phyloP scores from a whole-genome alignment of 1,140 invertebrate species.

The Atta texana region DNA sequence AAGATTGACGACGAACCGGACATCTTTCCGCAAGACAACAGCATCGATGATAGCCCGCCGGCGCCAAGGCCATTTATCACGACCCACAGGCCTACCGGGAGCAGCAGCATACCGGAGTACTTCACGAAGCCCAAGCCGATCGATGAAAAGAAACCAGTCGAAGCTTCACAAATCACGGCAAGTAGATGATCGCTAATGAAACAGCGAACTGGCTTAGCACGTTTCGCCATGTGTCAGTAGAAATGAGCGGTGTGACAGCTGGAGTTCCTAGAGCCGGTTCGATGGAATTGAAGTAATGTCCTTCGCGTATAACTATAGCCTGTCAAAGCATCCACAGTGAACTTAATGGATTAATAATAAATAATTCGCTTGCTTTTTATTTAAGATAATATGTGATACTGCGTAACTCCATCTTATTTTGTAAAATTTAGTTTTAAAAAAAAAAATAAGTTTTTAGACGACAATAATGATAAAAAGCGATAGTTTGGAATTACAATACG shows the following conservation, averaged over 20 bases:
- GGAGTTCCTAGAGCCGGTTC: conserved; percentile 13
- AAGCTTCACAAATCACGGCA: conserved; percentile 51
- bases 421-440: conserved; percentile 1
- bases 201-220: neutral
- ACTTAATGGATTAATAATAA: neutral
- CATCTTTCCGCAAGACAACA: conserved; percentile 85
- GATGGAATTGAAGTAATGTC: conserved; percentile 8
- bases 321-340: neutral
- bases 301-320: neutral
- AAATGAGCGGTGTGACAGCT: conserved; percentile 31
- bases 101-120: conserved; percentile 84
- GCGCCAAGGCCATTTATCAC: conserved; percentile 76
- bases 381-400: neutral
- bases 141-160: conserved; percentile 71
- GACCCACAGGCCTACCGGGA: conserved; percentile 80
- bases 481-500: neutral
- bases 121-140: conserved; percentile 80
- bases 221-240: conserved; percentile 22
- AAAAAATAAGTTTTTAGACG: neutral
- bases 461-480: neutral
- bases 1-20: conserved; percentile 87
- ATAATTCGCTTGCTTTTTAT: neutral
- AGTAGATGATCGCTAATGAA: conserved; percentile 54
- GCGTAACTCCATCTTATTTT: neutral
- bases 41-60: conserved; percentile 81